Conservation (phyloP, 1,140 invertebrate species). For the Pogonus chalceus region DNA sequence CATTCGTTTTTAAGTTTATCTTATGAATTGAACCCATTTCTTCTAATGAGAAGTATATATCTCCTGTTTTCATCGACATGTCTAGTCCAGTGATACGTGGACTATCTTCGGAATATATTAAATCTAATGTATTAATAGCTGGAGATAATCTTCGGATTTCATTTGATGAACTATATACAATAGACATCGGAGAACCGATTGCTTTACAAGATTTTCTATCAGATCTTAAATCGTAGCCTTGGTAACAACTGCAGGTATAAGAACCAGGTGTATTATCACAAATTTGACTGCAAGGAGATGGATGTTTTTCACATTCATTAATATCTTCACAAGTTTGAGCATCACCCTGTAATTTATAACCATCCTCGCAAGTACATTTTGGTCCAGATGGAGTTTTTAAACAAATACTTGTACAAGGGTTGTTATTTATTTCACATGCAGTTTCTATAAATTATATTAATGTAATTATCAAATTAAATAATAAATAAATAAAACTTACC, state of each 20-base stretch:
- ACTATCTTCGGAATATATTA: slow-evolving; percentile 34
- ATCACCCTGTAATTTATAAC: slow-evolving; percentile 44
- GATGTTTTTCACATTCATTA: slow-evolving; percentile 51
- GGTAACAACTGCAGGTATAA: slow-evolving; percentile 59
- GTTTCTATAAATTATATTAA: slow-evolving; percentile 38
- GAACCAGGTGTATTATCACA: slow-evolving; percentile 35
- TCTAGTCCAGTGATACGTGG: slow-evolving; percentile 42
- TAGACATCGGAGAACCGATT: slow-evolving; percentile 35
- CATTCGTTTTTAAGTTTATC: slow-evolving; percentile 13
- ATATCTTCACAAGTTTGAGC: slow-evolving; percentile 49
- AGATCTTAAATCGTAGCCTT: slow-evolving; percentile 57
- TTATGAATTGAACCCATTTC: slow-evolving; percentile 28
- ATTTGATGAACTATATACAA: slow-evolving; percentile 41
- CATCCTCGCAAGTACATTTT: slow-evolving; percentile 54
- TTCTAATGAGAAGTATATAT: slow-evolving; percentile 35
- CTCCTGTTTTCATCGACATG: slow-evolving; percentile 30
- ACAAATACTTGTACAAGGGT: slow-evolving; percentile 51
- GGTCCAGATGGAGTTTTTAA: slow-evolving; percentile 56
- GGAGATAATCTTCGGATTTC: slow-evolving; percentile 41
- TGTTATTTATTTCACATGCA: slow-evolving; percentile 42
- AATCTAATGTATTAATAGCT: slow-evolving; percentile 26
- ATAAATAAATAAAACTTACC: slow-evolving; percentile 34
- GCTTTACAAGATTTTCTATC: slow-evolving; percentile 66
- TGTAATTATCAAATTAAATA: slow-evolving; percentile 27
- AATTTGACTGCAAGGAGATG: slow-evolving; percentile 38